These are phyloP conservation scores for Napeogenes inachia DNA, from an alignment of 2,888 invertebrate species.

Conservation along the genomic window DNA sequence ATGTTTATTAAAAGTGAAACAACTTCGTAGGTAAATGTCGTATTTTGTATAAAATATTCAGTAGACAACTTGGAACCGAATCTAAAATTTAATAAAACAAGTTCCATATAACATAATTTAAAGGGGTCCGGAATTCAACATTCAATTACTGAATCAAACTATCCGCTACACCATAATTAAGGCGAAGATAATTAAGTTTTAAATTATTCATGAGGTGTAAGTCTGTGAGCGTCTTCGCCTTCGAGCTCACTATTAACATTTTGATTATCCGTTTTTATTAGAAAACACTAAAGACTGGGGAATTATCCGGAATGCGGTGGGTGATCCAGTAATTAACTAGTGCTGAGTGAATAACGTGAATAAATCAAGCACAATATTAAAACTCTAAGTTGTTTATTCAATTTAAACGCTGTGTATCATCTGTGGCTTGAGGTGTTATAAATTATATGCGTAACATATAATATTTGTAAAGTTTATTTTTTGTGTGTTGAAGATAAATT, in stretches of 20 bases:
- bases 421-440: neutral
- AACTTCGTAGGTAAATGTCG: neutral
- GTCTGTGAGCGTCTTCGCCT: constrained; percentile 30
- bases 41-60: neutral
- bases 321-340: constrained; percentile 24
- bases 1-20: neutral
- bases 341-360: constrained; percentile 7
- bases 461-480: no score
- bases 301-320: constrained; percentile 14
- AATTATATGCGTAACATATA: neutral
- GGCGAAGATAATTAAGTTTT: constrained; percentile 27
- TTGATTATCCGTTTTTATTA: constrained; percentile 39
- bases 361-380: neutral
- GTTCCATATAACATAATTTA: constrained; percentile 37
- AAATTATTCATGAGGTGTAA: constrained; percentile 40
- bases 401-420: neutral
- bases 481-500: no score
- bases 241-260: constrained; percentile 44
- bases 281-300: constrained; percentile 25
- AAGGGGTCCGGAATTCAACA: constrained; percentile 29
- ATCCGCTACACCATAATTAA: constrained; percentile 36
- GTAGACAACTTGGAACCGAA: constrained; percentile 5
- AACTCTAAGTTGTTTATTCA: neutral
- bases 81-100: constrained; percentile 15
- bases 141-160: constrained; percentile 36